These are phyloP conservation scores for Epinephelus awoara DNA, from an alignment of 2,797 vertebrate species.

Conservation along the genomic window DNA sequence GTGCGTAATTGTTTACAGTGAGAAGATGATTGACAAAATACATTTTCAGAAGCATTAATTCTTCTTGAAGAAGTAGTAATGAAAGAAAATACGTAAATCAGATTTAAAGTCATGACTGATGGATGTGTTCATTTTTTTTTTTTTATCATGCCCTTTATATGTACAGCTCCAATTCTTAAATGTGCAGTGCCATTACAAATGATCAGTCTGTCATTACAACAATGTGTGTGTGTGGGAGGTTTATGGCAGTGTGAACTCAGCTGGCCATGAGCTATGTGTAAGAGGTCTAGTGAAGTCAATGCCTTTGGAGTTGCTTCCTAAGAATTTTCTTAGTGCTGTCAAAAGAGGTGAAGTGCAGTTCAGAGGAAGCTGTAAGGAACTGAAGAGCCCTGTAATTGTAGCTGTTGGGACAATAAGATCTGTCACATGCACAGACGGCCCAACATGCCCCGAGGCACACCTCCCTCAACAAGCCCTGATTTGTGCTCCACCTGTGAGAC, in stretches of 20 bases:
- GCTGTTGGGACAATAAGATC: conserved; percentile 6
- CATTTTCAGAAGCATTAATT: not conserved
- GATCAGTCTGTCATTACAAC: not conserved
- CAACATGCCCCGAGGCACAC: not conserved
- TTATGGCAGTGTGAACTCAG: not conserved
- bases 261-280: not conserved
- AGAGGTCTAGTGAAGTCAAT: not conserved
- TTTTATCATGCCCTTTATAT: no score
- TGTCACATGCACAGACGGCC: conserved; percentile 7
- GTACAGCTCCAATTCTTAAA: no score
- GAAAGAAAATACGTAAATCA: not conserved
- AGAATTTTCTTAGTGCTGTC: not conserved
- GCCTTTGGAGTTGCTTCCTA: not conserved
- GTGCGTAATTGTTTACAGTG: not conserved
- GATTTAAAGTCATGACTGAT: no score
- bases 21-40: not conserved
- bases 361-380: not conserved
- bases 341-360: conserved; percentile 12
- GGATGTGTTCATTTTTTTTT: no score
- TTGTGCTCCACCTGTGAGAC: not conserved
- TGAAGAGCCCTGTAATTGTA: not conserved
- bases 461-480: conserved; percentile 5
- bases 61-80: not conserved
- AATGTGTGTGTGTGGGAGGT: not conserved
- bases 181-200: no score